These are phyloP conservation scores for Stegophylla sp. DNA, from an alignment of 2,888 invertebrate genomes.

Conservation along the genomic window DNA sequence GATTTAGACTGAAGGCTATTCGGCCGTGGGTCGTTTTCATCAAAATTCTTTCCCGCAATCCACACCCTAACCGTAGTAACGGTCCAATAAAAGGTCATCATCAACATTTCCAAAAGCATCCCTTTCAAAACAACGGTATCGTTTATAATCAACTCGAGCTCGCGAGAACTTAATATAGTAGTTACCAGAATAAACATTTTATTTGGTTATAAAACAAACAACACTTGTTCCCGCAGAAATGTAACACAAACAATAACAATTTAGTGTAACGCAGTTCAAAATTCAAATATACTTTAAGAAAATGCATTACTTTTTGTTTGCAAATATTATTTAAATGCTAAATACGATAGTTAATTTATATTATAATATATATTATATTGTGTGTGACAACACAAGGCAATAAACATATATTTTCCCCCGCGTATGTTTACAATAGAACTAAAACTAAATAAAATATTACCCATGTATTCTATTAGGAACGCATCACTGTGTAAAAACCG, in stretches of 20 bases:
- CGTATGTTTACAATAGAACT: too few species aligned
- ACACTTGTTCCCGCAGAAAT: background rate
- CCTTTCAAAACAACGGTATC: slow-evolving; percentile 25
- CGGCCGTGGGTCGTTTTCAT: background rate
- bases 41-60: background rate
- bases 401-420: too few species aligned
- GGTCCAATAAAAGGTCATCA: slow-evolving; percentile 29
- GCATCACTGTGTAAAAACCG: too few species aligned
- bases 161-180: background rate
- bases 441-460: too few species aligned
- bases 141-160: slow-evolving; percentile 6
- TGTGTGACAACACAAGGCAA: too few species aligned
- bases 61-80: background rate
- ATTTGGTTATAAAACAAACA: background rate
- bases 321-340: too few species aligned
- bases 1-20: slow-evolving; percentile 7
- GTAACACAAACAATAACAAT: background rate
- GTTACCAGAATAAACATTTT: slow-evolving; percentile 1
- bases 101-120: slow-evolving; percentile 13
- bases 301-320: too few species aligned
- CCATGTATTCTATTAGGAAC: too few species aligned
- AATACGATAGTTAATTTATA: too few species aligned
- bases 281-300: too few species aligned
- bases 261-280: too few species aligned
- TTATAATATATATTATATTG: too few species aligned